Base-by-base conservation (phyloP, 2,888 invertebrate genomes). In the Drosophila falleni region DNA sequence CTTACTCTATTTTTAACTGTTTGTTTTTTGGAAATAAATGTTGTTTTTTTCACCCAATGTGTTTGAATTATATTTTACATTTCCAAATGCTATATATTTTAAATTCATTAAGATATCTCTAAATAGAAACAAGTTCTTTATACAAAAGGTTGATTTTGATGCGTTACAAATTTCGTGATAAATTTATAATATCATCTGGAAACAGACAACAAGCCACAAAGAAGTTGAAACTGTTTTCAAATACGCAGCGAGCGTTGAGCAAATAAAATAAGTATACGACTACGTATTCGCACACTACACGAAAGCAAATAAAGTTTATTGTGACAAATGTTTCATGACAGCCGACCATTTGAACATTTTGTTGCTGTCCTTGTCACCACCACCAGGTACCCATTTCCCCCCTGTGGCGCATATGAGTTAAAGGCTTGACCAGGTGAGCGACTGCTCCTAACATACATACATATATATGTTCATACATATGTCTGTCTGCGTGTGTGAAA, bases 251-350 rank as follows among this genome's bases (percentile, higher is more conserved):
- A 63, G 42, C 74, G 70, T 16, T 39, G 53, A 49, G 67, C 84
- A 87, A 73, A 80, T 68, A 74, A 68, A 62, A 66, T 51, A 65
- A 54, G 44, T 58, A 60, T 66, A 63, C 53, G 53, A 46, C 44
- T 31, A 31, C 6, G n/a, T 47, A 58, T 55, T 41, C 23, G 63
- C 65, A 66, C 68, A 65, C 77, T 73, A 74, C 77, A 84, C 78
- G 75, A 81, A 78, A 76, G 76, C 89, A 86, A 89, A 87, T 87
- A 88, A 87, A 87, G 82, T 86, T 86, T 87, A 86, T 89, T 87
- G 86, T 86, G 86, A 86, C 89, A 89, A 86, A 86, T 86, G 86
- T 88, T 81, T 85, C 88, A 86, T 88, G 86, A 89, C 86, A 86
- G 85, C 68, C 56, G 39, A 16, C 63, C 63, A 63, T 63, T 63